A percentile compares a stretch with the other conserved stretches of the same genome.
phyloP scores from a whole-genome alignment of 2,888 invertebrate species.

The Drosophila algonquin region DNA sequence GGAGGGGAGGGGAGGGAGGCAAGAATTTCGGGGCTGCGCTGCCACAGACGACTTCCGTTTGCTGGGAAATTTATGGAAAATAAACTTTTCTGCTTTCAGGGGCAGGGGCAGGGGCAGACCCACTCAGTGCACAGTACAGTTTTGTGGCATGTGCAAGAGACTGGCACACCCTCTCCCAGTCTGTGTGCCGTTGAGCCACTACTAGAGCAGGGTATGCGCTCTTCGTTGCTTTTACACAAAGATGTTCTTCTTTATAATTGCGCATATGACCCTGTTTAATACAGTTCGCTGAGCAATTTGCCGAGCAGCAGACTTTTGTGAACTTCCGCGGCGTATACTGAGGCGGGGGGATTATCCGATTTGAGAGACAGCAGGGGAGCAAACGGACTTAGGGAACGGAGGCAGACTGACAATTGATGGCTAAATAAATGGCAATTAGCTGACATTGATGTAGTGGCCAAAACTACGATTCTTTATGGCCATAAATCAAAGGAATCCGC shows the following conservation, averaged over 20 bases:
- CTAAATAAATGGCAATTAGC: constrained; percentile 70
- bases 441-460: constrained; percentile 69
- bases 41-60: constrained; percentile 56
- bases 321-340: constrained; percentile 12
- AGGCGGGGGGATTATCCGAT: background rate
- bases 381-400: background rate
- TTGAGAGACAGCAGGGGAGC: background rate
- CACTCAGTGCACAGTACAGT: no score
- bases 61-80: constrained; percentile 46
- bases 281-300: constrained; percentile 74
- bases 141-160: no score
- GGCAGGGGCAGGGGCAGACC: background rate
- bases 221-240: constrained; percentile 7
- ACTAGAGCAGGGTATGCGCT: background rate
- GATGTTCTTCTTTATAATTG: constrained; percentile 68
- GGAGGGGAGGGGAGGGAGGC: background rate
- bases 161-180: background rate
- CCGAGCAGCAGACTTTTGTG: constrained; percentile 45
- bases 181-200: no score
- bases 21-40: constrained; percentile 13
- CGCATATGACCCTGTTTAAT: constrained; percentile 78
- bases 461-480: constrained; percentile 62
- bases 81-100: constrained; percentile 35
- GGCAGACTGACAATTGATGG: constrained; percentile 63
- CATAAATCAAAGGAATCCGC: constrained; percentile 64